A percentile compares a stretch with the other conserved stretches of the same genome.
Conservation (phyloP, 2,113 vertebrate species). For the Suncus etruscus region DNA sequence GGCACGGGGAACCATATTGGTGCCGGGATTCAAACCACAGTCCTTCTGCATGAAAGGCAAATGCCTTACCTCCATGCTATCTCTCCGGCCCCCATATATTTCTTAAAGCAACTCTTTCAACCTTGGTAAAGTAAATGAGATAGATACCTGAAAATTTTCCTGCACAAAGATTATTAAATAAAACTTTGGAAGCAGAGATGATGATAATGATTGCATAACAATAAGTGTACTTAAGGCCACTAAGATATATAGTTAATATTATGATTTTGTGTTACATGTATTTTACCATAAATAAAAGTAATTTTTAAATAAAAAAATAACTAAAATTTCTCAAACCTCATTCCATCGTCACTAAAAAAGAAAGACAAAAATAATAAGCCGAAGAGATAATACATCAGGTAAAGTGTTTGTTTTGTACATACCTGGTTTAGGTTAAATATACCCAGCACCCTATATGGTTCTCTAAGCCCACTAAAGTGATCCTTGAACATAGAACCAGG, state of each 20-base stretch:
- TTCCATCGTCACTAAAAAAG: neutral
- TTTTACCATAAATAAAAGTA: slow-evolving; percentile 7
- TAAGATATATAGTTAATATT: neutral
- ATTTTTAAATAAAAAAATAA: no score
- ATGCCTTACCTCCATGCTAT: no score
- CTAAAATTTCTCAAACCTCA: neutral
- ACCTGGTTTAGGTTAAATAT: no score
- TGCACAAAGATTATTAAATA: neutral
- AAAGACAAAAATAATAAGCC: neutral
- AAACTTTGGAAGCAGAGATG: neutral
- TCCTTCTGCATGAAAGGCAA: no score
- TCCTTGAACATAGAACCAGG: no score
- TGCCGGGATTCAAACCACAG: no score
- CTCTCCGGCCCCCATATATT: neutral
- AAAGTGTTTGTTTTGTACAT: no score
- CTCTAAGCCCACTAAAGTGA: no score
- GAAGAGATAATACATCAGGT: no score
- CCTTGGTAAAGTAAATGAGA: neutral
- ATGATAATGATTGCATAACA: neutral
- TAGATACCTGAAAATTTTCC: neutral
- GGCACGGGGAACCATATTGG: no score
- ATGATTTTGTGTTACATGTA: neutral
- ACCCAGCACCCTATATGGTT: no score
- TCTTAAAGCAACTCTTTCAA: neutral
- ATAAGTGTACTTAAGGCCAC: neutral